These are phyloP conservation scores for Corythaixoides concolor DNA, from an alignment of 2,113 vertebrate species.

Conservation along the genomic window DNA sequence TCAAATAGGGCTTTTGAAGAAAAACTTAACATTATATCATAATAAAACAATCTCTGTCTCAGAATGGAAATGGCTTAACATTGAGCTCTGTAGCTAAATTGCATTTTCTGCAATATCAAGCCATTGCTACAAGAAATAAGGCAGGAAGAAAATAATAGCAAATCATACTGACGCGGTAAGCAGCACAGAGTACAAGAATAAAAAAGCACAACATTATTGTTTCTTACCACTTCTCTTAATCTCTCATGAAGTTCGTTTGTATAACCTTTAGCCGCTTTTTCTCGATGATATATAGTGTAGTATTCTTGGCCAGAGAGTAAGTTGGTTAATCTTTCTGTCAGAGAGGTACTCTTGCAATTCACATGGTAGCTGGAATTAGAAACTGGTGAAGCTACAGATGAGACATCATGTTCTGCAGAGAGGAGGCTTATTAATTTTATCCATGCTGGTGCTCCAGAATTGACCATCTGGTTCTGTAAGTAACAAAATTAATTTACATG, in stretches of 20 bases:
- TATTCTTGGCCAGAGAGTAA: not conserved
- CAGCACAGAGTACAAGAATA: not conserved
- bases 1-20: not conserved
- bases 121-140: not conserved
- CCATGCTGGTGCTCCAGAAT: constrained; percentile 64
- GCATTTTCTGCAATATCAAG: not conserved
- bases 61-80: not conserved
- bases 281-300: not conserved
- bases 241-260: not conserved
- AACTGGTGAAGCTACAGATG: constrained; percentile 12
- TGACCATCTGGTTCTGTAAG: constrained; percentile 67
- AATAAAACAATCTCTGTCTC: not conserved
- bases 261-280: constrained; percentile 39
- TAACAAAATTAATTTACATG: constrained; percentile 72
- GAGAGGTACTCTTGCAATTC: not conserved
- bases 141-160: not conserved
- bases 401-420: constrained; percentile 12
- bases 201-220: constrained; percentile 55
- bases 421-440: constrained; percentile 46
- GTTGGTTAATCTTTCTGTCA: constrained; percentile 54
- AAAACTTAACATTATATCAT: not conserved
- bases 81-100: not conserved
- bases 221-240: constrained; percentile 50
- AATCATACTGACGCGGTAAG: not conserved
- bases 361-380: constrained; percentile 42